Evolutionary conservation across 1,140 invertebrate genomes (phyloP).

Genomic region (Atta cephalotes): DNA sequence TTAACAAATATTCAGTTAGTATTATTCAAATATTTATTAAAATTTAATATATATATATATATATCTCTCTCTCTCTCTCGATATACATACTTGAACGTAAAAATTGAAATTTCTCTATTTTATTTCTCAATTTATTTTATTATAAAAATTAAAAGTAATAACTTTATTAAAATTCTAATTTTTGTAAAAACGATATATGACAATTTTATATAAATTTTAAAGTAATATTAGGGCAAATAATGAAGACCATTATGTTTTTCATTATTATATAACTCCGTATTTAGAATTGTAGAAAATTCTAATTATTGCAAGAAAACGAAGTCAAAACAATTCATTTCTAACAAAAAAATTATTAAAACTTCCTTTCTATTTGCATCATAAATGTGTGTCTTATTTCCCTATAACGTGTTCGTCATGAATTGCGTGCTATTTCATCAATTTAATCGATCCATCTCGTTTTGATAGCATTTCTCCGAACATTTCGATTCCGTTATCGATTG

Average conservation of each 20-base stretch:
- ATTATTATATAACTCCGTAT: background rate
- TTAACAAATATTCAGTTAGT: no score
- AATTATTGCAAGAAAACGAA: background rate
- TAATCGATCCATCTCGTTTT: conserved; percentile 22
- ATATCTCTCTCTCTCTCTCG: no score
- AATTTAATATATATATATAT: no score
- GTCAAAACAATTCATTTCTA: background rate
- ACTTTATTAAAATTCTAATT: background rate
- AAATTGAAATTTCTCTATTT: background rate
- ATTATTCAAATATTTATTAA: no score
- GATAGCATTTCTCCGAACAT: conserved; percentile 48
- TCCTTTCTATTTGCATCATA: background rate
- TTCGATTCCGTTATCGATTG: conserved; percentile 25
- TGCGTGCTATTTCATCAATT: conserved; percentile 11
- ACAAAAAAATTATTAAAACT: background rate
- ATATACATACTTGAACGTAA: background rate
- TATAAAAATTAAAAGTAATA: background rate
- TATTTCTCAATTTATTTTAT: no score
- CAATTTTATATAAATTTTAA: background rate
- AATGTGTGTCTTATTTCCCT: background rate
- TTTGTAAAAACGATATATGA: background rate
- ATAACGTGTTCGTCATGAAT: background rate
- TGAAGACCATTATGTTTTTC: background rate
- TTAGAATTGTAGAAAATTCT: background rate
- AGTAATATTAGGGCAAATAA: background rate